These are phyloP conservation scores for Paralichthys olivaceus DNA, from an alignment of 2,113 vertebrate species.

Conservation along the genomic window DNA sequence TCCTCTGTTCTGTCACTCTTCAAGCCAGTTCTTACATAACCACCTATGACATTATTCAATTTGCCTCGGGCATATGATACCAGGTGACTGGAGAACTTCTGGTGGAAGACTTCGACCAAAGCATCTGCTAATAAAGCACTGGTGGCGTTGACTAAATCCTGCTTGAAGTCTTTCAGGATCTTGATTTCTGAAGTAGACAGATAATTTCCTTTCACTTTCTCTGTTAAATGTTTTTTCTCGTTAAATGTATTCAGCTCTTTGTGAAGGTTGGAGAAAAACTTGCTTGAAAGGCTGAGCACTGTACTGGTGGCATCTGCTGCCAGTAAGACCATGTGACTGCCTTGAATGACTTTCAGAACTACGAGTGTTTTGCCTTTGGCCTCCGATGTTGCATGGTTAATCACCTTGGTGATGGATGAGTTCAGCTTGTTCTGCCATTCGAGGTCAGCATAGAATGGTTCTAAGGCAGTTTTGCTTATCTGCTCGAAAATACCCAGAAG, in stretches of 20 bases:
- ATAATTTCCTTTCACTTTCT: conserved; percentile 6
- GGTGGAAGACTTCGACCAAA: conserved; percentile 33
- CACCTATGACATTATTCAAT: neutral
- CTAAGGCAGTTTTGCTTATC: no score
- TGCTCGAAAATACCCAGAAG: neutral
- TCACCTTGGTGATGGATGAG: no score
- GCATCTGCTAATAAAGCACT: conserved; percentile 14
- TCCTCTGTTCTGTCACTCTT: conserved; percentile 17
- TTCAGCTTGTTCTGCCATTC: no score
- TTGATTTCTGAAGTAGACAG: conserved; percentile 7
- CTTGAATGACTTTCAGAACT: no score
- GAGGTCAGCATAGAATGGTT: no score
- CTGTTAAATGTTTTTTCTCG: neutral
- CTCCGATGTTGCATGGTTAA: no score
- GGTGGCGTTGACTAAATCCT: conserved; percentile 8
- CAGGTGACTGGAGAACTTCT: conserved; percentile 48
- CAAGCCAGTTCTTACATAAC: neutral
- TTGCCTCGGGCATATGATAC: conserved; percentile 2
- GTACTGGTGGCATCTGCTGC: no score
- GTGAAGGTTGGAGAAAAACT: no score
- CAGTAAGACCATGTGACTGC: no score
- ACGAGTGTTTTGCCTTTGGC: no score
- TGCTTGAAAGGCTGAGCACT: no score
- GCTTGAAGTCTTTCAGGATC: conserved; percentile 19
- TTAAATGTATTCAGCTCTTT: no score